Evolutionary conservation across 2,888 invertebrate species (phyloP).

Genomic region (Acleris sparsana): DNA sequence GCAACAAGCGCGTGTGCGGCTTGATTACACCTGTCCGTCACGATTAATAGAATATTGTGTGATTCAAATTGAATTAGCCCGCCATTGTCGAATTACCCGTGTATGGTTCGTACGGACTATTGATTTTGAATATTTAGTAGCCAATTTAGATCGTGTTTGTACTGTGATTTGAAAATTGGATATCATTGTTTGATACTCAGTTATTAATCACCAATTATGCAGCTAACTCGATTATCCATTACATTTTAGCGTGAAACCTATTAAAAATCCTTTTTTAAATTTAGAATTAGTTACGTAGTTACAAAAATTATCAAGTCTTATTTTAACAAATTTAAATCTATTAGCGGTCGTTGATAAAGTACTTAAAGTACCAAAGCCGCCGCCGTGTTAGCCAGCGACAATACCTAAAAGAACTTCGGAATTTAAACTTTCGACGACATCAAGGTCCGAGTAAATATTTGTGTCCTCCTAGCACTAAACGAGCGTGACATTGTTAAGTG

Average conservation of each 20-base stretch:
- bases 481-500: constrained; percentile 20
- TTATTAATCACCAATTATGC: constrained; percentile 21
- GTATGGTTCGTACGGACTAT: constrained; percentile 71
- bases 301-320: too few species aligned
- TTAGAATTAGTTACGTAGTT: too few species aligned
- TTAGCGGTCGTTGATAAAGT: too few species aligned
- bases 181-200: constrained; percentile 35
- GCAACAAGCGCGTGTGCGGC: constrained; percentile 53
- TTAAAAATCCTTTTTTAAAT: too few species aligned
- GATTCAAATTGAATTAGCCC: constrained; percentile 79
- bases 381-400: too few species aligned
- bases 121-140: constrained; percentile 79
- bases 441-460: constrained; percentile 23
- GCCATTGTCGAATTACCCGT: constrained; percentile 74
- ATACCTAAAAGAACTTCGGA: not conserved
- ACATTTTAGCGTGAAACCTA: too few species aligned
- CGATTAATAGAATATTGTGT: constrained; percentile 81
- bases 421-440: constrained; percentile 14
- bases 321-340: too few species aligned
- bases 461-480: constrained; percentile 2
- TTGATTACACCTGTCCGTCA: constrained; percentile 82
- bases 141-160: constrained; percentile 70
- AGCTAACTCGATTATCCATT: constrained; percentile 3
- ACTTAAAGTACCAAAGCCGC: too few species aligned
- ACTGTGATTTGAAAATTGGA: constrained; percentile 39